Evolutionary conservation across 1,140 invertebrate genomes (phyloP), one percentile per base, ranked within the genome.

Genomic region (Mactra quadrangularis): DNA sequence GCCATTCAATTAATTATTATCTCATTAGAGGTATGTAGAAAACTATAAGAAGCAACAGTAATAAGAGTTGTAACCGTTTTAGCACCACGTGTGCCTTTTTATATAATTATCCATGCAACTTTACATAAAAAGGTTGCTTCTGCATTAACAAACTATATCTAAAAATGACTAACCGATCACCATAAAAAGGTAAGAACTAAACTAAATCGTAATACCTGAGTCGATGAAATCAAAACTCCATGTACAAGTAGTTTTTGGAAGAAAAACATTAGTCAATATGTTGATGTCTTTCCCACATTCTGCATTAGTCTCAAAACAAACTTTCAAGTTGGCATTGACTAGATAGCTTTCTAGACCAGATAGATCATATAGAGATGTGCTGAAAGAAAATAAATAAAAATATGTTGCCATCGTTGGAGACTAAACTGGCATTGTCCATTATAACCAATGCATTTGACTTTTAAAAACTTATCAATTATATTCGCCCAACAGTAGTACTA

Each of bases 201-300:
- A 22, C 7, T 7, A 13, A 9, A 22, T 13, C 7, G 9, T 7
- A 2, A 52, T 78, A 78, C 75, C 50, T 66, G 27, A 15, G 17
- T 78, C 50, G 13, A 0, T 29, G 47, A 78, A 78, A 9, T 64
- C 47, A 31, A 22, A 47, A 41, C 60, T 57, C 83, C 83, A 84
- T 29, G 64, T 59, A 57, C 83, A 84, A 53, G 41, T 11, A 3
- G 59, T 15, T 31, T 84, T 79, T 41, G 83, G 83, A 25, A 84
- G 41, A 17, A 66, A 29, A 3, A 68, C 60, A 55, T 79, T 60
- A 22, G 27, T 47, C 6, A 84, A 57, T 35, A 84, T 53, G 35
- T 68, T 45, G 1, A 74, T 22, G 17, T 38, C 41, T 3, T 33
- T 35, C 13, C 72, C 38, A 79, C 83, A 84, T 25, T 38, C 17